phyloP scores from a whole-genome alignment of 2,113 vertebrate species.

The Pangasianodon hypophthalmus region DNA sequence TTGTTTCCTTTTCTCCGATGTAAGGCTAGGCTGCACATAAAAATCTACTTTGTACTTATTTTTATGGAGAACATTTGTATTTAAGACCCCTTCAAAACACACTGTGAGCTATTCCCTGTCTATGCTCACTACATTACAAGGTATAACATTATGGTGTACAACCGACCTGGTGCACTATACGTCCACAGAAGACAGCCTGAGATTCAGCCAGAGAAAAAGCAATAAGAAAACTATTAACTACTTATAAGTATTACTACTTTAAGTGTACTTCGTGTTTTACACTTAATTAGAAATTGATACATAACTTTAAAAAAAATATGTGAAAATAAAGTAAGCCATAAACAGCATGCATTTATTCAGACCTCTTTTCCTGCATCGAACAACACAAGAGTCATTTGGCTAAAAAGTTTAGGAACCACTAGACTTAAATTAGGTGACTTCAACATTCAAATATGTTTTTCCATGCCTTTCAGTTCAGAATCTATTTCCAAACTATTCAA shows the following conservation, averaged over 20 bases:
- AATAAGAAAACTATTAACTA: background rate
- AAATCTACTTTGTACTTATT: background rate
- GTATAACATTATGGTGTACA: background rate
- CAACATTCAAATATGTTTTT: background rate
- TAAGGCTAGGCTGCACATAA: background rate
- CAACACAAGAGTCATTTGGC: background rate
- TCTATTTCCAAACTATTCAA: background rate
- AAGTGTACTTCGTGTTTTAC: too few species aligned
- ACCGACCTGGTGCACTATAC: background rate
- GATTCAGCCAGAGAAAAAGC: background rate
- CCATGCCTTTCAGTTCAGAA: background rate
- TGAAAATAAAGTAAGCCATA: background rate
- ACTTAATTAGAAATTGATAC: background rate
- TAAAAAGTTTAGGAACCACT: background rate
- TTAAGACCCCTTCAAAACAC: background rate
- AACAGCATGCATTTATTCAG: background rate
- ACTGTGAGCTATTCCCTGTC: background rate
- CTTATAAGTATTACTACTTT: background rate
- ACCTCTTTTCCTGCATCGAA: background rate
- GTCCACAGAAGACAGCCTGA: background rate
- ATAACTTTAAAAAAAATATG: background rate
- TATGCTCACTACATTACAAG: background rate
- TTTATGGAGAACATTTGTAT: background rate
- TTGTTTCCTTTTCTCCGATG: background rate
- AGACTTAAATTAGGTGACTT: background rate